Conservation (phyloP, 2,113 vertebrate genomes). For the Tylochromis polylepis region DNA sequence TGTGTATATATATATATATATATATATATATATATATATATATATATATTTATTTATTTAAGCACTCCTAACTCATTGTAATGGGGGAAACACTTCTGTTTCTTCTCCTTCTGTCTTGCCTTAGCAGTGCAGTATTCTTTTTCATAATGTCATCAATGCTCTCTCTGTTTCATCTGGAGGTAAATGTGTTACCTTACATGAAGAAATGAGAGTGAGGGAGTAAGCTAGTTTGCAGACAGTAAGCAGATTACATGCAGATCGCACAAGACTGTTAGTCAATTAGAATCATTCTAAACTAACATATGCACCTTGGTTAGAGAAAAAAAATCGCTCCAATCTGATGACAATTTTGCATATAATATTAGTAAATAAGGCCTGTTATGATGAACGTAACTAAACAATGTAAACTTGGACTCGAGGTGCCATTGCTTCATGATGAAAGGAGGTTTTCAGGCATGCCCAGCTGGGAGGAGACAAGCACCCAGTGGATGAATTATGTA, state of each 20-base stretch:
- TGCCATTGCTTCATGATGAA: neutral
- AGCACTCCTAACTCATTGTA: neutral
- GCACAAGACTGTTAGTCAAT: neutral
- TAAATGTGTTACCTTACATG: neutral
- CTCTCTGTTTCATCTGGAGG: neutral
- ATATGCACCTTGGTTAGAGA: neutral
- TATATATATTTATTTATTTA: neutral
- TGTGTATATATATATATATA: too few species aligned
- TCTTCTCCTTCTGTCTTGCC: neutral
- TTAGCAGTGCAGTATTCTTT: neutral
- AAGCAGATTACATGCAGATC: neutral
- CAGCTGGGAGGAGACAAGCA: neutral
- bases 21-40: too few species aligned
- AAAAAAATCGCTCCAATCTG: neutral
- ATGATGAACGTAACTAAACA: neutral
- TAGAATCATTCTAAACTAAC: neutral
- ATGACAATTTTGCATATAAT: neutral
- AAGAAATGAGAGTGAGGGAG: neutral
- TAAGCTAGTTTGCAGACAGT: neutral
- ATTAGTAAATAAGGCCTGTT: neutral
- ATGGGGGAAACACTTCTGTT: neutral
- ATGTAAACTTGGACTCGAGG: neutral
- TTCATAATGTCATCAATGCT: neutral
- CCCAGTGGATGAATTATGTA: neutral
- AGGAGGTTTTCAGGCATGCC: neutral